Evolutionary conservation across 2,888 invertebrate species (phyloP).

Genomic region (Yponomeuta evonymella): DNA sequence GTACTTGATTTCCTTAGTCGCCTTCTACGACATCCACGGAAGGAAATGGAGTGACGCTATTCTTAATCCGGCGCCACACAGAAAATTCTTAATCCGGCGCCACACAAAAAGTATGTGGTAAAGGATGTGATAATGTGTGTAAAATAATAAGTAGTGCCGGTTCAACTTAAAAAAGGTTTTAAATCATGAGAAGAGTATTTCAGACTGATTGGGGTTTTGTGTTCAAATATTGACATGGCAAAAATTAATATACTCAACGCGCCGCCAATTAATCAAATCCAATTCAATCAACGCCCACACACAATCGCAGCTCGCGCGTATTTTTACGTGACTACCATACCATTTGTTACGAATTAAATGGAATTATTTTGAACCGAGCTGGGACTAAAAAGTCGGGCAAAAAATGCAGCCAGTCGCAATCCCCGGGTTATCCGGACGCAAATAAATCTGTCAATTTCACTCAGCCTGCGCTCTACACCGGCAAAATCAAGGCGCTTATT

Average conservation of each 20-base stretch:
- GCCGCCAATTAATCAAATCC: background rate
- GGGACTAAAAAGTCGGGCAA: conserved; percentile 36
- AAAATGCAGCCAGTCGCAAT: conserved; percentile 60
- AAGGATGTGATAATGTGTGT: no score
- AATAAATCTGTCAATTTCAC: conserved; percentile 76
- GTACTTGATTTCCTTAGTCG: no score
- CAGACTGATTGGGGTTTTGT: background rate
- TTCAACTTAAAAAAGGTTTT: no score
- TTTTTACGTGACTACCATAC: background rate
- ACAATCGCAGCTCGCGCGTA: background rate
- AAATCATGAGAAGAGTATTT: no score
- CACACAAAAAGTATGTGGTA: no score
- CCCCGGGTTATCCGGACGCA: conserved; percentile 60
- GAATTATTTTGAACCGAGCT: conserved; percentile 17
- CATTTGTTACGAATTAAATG: conserved; percentile 10
- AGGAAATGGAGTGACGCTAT: no score
- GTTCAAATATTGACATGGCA: conserved; percentile 2
- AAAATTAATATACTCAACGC: background rate
- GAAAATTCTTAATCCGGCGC: no score
- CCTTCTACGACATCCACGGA: no score
- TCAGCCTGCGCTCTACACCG: conserved; percentile 44
- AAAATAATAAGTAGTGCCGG: no score
- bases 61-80: no score
- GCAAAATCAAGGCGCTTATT: conserved; percentile 23
- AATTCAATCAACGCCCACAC: conserved; percentile 7